phyloP scores from a whole-genome alignment of 1,140 invertebrate genomes.

The Diorhabda sublineata region DNA sequence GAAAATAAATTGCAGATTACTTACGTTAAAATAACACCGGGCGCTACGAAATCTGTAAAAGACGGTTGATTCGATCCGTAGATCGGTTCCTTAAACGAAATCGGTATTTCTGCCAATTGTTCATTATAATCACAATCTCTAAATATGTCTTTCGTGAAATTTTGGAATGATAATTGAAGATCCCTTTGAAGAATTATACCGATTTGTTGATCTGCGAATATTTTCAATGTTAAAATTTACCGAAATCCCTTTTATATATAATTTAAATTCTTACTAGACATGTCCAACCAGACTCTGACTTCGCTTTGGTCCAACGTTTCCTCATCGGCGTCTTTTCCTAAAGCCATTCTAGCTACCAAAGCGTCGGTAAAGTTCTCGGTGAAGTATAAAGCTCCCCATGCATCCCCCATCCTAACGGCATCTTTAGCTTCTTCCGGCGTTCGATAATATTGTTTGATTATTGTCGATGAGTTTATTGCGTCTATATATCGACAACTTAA shows the following conservation, averaged over 20 bases:
- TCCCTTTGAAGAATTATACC: slow-evolving; percentile 74
- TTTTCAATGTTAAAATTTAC: not conserved
- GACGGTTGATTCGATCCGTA: slow-evolving; percentile 81
- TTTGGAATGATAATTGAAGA: slow-evolving; percentile 68
- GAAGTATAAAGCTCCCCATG: slow-evolving; percentile 80
- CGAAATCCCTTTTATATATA: not conserved
- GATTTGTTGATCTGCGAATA: slow-evolving; percentile 81
- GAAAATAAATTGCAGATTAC: slow-evolving; percentile 27
- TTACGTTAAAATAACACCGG: slow-evolving; percentile 88
- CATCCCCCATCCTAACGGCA: slow-evolving; percentile 68
- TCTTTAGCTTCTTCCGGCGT: slow-evolving; percentile 62
- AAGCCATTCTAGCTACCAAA: slow-evolving; percentile 64
- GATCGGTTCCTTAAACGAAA: slow-evolving; percentile 77
- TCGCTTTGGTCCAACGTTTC: slow-evolving; percentile 68
- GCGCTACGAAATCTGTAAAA: slow-evolving; percentile 92
- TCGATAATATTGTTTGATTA: slow-evolving; percentile 67
- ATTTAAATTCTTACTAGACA: slow-evolving; percentile 71
- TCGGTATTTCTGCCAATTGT: slow-evolving; percentile 65
- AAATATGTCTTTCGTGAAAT: slow-evolving; percentile 65
- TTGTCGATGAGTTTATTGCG: slow-evolving; percentile 61
- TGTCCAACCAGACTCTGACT: slow-evolving; percentile 77
- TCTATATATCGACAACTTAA: slow-evolving; percentile 76
- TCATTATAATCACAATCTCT: slow-evolving; percentile 66
- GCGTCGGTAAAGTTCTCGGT: slow-evolving; percentile 77
- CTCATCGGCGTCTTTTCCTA: slow-evolving; percentile 63